A percentile compares a stretch with the other conserved stretches of the same genome.
Conservation (phyloP, 2,888 invertebrate species). For the Lypha dubia region DNA sequence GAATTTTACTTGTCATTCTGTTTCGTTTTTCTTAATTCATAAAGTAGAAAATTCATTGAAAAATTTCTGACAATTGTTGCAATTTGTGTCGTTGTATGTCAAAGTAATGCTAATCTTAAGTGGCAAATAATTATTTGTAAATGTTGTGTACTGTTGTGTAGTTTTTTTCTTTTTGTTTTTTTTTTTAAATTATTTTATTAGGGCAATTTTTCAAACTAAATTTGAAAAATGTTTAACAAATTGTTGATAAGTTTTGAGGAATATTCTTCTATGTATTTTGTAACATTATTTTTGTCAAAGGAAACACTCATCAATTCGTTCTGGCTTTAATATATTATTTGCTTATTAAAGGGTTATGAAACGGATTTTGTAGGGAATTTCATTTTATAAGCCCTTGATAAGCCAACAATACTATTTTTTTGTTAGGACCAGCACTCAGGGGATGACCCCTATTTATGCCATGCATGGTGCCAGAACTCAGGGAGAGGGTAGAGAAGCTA, state of each 20-base stretch:
- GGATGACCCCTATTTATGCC: too few species aligned
- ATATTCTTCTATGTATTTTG: background rate
- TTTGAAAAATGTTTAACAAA: constrained; percentile 68
- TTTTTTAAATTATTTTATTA: constrained; percentile 19
- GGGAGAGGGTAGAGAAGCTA: too few species aligned
- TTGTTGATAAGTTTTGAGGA: background rate
- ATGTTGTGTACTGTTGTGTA: constrained; percentile 75
- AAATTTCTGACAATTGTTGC: constrained; percentile 72
- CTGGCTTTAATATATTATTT: background rate
- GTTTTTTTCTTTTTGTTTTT: constrained; percentile 53
- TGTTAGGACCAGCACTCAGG: too few species aligned
- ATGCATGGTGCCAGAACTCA: too few species aligned
- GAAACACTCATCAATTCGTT: background rate
- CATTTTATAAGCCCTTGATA: too few species aligned
- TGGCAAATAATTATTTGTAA: constrained; percentile 80
- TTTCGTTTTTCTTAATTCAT: constrained; percentile 64
- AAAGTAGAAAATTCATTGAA: constrained; percentile 68
- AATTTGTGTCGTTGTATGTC: constrained; percentile 65
- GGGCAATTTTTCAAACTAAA: constrained; percentile 59
- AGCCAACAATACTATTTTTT: too few species aligned
- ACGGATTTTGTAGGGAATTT: too few species aligned
- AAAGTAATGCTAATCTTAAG: constrained; percentile 75
- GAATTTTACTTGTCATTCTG: constrained; percentile 47
- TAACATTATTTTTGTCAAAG: background rate
- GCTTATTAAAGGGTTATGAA: too few species aligned